Conservation (phyloP, 2,888 invertebrate species). For the Lasioglossum morio region DNA sequence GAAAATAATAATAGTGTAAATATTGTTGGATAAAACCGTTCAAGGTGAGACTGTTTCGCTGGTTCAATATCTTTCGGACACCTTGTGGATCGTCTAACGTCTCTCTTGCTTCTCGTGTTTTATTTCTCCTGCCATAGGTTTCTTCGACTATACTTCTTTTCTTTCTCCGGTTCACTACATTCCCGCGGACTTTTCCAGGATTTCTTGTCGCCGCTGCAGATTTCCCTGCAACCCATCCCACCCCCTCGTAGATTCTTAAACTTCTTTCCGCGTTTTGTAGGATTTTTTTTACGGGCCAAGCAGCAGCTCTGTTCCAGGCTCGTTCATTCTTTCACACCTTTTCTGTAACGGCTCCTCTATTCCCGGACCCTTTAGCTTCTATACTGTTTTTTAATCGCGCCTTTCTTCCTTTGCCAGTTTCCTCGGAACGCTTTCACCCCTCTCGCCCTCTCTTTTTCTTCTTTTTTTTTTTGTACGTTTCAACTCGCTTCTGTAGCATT, state of each 20-base stretch:
- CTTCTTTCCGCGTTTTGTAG: neutral
- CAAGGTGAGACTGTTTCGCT: too few species aligned
- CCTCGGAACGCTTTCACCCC: neutral
- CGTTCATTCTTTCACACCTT: slow-evolving; percentile 2
- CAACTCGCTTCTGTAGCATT: neutral
- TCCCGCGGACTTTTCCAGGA: neutral
- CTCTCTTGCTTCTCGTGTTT: neutral
- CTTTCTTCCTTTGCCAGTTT: neutral
- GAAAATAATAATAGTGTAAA: neutral
- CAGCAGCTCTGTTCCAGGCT: neutral
- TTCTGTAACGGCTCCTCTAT: neutral
- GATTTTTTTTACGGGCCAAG: neutral
- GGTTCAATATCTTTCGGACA: neutral
- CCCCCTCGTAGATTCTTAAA: neutral
- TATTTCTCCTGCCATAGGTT: neutral
- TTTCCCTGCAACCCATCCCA: neutral
- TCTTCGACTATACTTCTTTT: neutral
- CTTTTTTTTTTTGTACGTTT: neutral
- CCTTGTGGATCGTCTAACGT: neutral
- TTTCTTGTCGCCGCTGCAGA: slow-evolving; percentile 2
- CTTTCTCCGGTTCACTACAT: neutral
- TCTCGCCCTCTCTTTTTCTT: neutral
- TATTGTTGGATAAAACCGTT: too few species aligned
- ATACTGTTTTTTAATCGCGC: neutral
- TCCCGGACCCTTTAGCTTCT: neutral